Evolutionary conservation across 2,797 vertebrate genomes (phyloP).

Genomic region (Hemitrygon akajei): DNA sequence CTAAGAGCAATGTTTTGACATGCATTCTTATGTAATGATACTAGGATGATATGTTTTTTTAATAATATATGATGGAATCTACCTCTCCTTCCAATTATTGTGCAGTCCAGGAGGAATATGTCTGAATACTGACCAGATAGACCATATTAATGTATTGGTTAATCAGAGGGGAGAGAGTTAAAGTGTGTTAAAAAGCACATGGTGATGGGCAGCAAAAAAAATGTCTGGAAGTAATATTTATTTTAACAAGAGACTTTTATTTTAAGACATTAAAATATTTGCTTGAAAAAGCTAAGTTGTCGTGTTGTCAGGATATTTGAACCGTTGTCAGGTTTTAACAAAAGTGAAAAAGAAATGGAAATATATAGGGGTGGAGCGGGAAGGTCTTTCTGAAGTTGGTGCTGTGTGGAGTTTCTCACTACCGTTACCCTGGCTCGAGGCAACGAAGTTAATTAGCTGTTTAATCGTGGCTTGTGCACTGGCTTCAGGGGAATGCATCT

Average conservation of each 20-base stretch:
- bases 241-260: neutral
- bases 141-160: neutral
- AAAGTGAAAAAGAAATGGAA: neutral
- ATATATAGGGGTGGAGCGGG: neutral
- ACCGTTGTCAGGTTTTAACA: neutral
- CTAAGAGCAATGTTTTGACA: conserved; percentile 33
- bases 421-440: neutral
- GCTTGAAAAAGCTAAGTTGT: neutral
- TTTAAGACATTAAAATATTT: conserved; percentile 15
- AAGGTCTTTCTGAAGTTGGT: conserved; percentile 12
- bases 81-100: conserved; percentile 33
- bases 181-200: neutral
- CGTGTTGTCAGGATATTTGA: neutral
- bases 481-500: neutral
- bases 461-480: neutral
- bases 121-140: conserved; percentile 16
- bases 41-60: conserved; percentile 14
- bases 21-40: conserved; percentile 19
- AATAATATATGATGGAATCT: neutral
- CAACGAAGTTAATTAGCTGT: conserved; percentile 27
- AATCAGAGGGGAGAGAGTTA: conserved; percentile 18
- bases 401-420: neutral
- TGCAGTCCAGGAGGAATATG: neutral
- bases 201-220: neutral
- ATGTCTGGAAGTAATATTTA: neutral